Evolutionary conservation across 2,113 vertebrate species (phyloP).

Genomic region (Hippocampus guttulatus): DNA sequence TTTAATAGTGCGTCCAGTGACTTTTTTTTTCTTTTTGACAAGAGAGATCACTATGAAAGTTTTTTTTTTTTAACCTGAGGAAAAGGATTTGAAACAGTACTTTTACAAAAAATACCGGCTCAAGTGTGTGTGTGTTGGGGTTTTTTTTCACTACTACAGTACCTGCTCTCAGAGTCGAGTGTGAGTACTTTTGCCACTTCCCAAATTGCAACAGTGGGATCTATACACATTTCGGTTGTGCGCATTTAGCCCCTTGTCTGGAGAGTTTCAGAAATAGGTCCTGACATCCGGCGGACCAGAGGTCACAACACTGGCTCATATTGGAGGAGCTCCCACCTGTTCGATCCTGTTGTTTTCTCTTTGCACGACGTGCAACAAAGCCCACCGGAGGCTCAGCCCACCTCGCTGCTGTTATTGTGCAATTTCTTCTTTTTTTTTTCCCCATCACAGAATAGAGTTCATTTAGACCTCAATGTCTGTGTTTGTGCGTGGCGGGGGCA

Average conservation of each 20-base stretch:
- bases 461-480: slow-evolving; percentile 18
- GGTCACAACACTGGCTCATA: slow-evolving; percentile 53
- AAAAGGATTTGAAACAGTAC: too few species aligned
- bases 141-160: too few species aligned
- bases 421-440: slow-evolving; percentile 59
- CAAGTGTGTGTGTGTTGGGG: too few species aligned
- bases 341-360: slow-evolving; percentile 44
- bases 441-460: slow-evolving; percentile 41
- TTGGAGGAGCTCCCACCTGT: slow-evolving; percentile 46
- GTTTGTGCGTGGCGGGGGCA: not conserved
- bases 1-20: too few species aligned
- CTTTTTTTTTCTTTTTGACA: too few species aligned
- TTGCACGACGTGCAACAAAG: slow-evolving; percentile 28
- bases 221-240: not conserved
- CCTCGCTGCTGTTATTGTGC: slow-evolving; percentile 28
- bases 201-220: not conserved
- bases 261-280: slow-evolving; percentile 48
- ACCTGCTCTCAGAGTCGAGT: too few species aligned
- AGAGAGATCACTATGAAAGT: too few species aligned
- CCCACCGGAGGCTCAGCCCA: slow-evolving; percentile 40
- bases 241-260: not conserved
- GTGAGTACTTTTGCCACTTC: too few species aligned
- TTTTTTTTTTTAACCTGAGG: too few species aligned
- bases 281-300: slow-evolving; percentile 41
- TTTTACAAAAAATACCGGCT: too few species aligned